Base-by-base conservation (phyloP, 2,113 vertebrate genomes). In the Crypturellus undulatus region DNA sequence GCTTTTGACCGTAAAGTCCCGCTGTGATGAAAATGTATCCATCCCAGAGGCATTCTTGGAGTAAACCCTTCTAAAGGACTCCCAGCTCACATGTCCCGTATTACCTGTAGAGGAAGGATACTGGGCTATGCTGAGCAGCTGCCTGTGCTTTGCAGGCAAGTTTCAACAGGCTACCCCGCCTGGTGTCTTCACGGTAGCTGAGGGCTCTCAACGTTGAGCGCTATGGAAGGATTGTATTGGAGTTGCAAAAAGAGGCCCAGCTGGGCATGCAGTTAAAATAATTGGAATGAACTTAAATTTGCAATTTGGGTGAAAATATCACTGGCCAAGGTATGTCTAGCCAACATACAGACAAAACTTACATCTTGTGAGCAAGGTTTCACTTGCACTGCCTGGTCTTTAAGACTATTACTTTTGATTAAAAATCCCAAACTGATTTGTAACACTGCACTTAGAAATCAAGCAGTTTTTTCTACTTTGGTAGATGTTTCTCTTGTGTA, bases 141-240 rank as follows among this genome's bases (percentile, higher is more conserved):
- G 30, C 2, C 6, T 0, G 30, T 6, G 24, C 9, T 49, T 28
- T 25, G 32, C 36, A 70, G 40, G 68, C 43, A 5, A 24, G 13
- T 25, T 77, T 43, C 1, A 7, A 38, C 26, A 56, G 34, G 34
- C 25, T 52, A 40, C 42, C 49, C 2, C 6, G 28, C 65, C 0
- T 65, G 62, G 2, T 64, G 10, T 56, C 91, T 56, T 38, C 25
- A 7, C 12, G 75, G 0, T 10, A 52, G 79, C 87, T 43, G 82
- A 91, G 94, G 82, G 59, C 87, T 91, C 65, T 87, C 22, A 0
- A 0, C 0, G 3, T 28, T 43, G 24, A 43, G 24, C 13, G 5
- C 47, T 28, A 2, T 0, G 0, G 18, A 8, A 19, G n/a, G 24
- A 14, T 76, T 4, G 1, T 10, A 2, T 20, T 42, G 19, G 13